Conservation (phyloP, 2,113 vertebrate genomes). For the Asarcornis scutulata region DNA sequence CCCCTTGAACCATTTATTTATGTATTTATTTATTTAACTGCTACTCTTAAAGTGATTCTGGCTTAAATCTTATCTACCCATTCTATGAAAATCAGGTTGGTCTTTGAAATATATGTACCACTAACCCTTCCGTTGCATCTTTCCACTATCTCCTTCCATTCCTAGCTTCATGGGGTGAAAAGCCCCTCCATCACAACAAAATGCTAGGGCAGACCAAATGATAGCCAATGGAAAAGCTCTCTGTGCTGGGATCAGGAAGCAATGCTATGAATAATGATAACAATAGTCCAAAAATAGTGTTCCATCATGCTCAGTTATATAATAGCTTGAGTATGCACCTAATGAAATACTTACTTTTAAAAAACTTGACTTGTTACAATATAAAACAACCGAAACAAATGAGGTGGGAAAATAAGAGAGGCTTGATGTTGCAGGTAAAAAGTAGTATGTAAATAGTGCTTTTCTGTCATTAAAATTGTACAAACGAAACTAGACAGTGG, state of each 20-base stretch:
- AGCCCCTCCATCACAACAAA: neutral
- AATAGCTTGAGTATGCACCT: neutral
- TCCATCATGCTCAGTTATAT: neutral
- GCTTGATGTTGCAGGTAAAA: neutral
- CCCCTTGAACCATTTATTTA: neutral
- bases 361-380: neutral
- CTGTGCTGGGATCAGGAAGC: neutral
- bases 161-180: neutral
- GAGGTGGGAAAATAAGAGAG: neutral
- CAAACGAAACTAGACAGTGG: neutral
- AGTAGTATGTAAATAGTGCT: neutral
- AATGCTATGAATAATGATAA: neutral
- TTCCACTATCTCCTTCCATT: neutral
- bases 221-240: neutral
- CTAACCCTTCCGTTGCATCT: neutral
- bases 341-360: neutral
- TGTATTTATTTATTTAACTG: neutral
- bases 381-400: neutral
- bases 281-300: neutral
- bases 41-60: neutral
- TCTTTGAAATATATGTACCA: neutral
- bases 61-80: neutral
- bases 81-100: fast-evolving
- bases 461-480: neutral
- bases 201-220: neutral